Conservation (phyloP, 2,113 vertebrate species). For the Macroglossus sobrinus region DNA sequence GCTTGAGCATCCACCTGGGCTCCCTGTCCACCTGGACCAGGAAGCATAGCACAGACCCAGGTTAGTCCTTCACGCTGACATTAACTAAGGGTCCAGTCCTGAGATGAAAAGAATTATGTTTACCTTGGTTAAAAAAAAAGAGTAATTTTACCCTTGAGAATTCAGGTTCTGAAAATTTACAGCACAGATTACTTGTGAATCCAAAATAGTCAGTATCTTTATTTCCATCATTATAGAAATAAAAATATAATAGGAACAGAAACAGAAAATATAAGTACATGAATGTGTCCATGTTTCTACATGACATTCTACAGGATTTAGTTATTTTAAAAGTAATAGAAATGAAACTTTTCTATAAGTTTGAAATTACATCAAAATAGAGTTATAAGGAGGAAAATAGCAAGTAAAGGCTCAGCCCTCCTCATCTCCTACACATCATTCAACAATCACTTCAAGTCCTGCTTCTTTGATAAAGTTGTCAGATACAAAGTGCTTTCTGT, state of each 20-base stretch:
- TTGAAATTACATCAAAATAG: slow-evolving; percentile 13
- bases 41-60: not conserved
- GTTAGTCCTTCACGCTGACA: not conserved
- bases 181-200: not conserved
- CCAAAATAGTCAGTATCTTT: not conserved
- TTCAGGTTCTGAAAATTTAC: not conserved
- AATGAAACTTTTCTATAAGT: not conserved
- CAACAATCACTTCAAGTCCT: not conserved
- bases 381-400: not conserved
- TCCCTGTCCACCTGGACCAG: not conserved
- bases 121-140: not conserved
- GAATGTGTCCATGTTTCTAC: not conserved
- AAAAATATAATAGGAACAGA: not conserved
- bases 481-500: not conserved
- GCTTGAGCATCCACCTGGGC: not conserved
- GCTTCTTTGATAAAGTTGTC: not conserved
- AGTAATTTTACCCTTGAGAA: not conserved
- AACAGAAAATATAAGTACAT: not conserved
- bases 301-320: not conserved
- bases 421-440: not conserved
- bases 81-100: not conserved
- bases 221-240: not conserved
- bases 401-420: not conserved
- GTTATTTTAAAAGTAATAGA: not conserved
- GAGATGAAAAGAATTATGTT: not conserved